Percentiles rank a stretch among this genome's conserved stretches.
These are phyloP conservation scores for Chelonus insularis DNA, from an alignment of 1,140 invertebrate species.

Conservation along the genomic window DNA sequence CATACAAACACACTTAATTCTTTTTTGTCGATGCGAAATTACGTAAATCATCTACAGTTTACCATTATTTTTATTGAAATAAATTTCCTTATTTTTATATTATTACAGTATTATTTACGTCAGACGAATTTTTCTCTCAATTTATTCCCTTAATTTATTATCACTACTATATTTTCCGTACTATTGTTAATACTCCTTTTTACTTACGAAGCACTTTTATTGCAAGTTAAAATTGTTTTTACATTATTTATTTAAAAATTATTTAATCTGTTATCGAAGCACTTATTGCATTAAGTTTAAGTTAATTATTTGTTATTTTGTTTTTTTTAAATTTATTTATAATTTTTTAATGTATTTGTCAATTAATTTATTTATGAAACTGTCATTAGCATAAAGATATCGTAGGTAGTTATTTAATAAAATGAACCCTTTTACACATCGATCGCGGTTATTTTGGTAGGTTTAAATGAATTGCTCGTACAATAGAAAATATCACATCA, in stretches of 20 bases:
- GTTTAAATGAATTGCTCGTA: no score
- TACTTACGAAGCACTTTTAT: conserved; percentile 42
- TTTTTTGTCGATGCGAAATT: conserved; percentile 23
- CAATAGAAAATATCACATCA: no score
- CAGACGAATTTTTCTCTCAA: no score
- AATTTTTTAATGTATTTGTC: background rate
- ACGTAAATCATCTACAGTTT: background rate
- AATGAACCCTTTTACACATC: no score
- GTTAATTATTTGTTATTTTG: background rate
- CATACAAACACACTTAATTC: conserved; percentile 48
- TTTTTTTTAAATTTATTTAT: background rate
- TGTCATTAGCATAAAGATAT: no score
- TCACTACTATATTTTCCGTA: conserved; percentile 24
- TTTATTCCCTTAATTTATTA: conserved; percentile 7
- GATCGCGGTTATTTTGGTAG: no score
- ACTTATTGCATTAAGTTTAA: conserved; percentile 38
- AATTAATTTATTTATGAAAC: no score
- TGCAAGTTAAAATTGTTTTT: conserved; percentile 34
- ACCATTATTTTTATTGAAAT: conserved; percentile 5
- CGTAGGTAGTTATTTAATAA: no score
- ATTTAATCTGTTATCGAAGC: conserved; percentile 40
- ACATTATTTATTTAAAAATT: conserved; percentile 2
- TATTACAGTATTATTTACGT: no score
- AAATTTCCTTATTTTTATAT: conserved; percentile 7
- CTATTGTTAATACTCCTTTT: conserved; percentile 14